Base-by-base conservation (phyloP, 2,113 vertebrate species). In the Alexandromys fortis region DNA sequence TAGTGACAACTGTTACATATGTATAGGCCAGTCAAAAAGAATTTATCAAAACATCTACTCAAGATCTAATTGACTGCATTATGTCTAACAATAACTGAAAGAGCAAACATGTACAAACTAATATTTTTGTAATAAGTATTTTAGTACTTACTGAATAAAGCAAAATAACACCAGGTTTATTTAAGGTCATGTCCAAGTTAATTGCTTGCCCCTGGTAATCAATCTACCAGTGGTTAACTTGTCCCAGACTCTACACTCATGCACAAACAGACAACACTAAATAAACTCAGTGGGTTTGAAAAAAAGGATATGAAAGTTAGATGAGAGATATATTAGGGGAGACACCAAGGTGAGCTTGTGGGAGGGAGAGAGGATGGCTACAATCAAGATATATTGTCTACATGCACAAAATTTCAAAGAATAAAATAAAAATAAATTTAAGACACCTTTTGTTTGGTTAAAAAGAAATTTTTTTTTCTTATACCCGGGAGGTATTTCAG, bases 171-270 rank as follows among this genome's bases (percentile, higher is more conserved):
- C 11, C 24, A 45, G 14, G 4, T 52, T 75, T 63, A 33, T 92
- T 86, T 89, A 75, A 67, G 21, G 21, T 33, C 52, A 17, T 70
- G 17, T 82, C 75, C 7, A 70, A 91, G 73, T 94, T 86, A 76
- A 30, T 72, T 95, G n/a, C 72, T 96, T 95, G 42, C 30, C 89
- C n/a, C 12, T 92, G 58, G 33, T 61, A 38, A 61, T 82, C 35
- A 82, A 61, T 61, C 33, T 82, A 16, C 55, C 52, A 26, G 12
- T 38, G 11, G 22, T 61, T 26, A 82, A 38, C 1, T 26, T 16
- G 12, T 4, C 55, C 22, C n/a, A 38, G 22, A 85, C 14, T 21
- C 8, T 75, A 67, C 28, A 26, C n/a, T 13, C 38, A 63, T 30
- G 55, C 13, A 30, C 7, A 83, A 2, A 83, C 5, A 30, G n/a